Evolutionary conservation across 2,113 vertebrate species (phyloP).

Genomic region (Catharus fuscescens): DNA sequence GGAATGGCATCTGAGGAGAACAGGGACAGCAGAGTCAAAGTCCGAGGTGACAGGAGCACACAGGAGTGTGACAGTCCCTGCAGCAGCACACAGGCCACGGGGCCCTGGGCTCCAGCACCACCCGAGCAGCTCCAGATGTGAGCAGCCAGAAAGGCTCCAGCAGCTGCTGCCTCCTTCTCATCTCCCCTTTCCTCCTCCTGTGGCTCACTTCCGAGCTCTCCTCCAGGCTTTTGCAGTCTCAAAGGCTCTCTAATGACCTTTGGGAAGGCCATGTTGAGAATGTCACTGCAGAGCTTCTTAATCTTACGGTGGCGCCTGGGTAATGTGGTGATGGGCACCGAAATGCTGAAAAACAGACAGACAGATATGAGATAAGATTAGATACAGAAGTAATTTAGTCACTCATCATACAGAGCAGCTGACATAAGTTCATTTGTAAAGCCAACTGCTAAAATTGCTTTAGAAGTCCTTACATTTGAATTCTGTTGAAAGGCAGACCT

Average conservation of each 20-base stretch:
- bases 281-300: conserved; percentile 49
- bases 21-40: not conserved
- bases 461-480: conserved; percentile 55
- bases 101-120: not conserved
- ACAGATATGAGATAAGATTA: conserved; percentile 64
- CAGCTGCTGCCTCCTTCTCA: not conserved
- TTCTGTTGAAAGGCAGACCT: conserved; percentile 43
- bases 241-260: conserved; percentile 16
- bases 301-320: conserved; percentile 55
- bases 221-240: not conserved
- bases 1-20: not conserved
- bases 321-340: conserved; percentile 57
- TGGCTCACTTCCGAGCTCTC: rapidly evolving
- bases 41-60: not conserved
- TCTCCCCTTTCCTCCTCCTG: not conserved
- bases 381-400: conserved; percentile 44
- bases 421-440: conserved; percentile 64
- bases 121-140: not conserved
- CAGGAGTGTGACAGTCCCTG: not conserved
- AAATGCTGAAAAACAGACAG: conserved; percentile 66
- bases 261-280: conserved; percentile 12
- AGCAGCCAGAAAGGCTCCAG: not conserved
- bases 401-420: conserved; percentile 59
- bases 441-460: conserved; percentile 54
- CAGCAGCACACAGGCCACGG: not conserved